Conservation (phyloP, 1,140 invertebrate species). For the Bombyx mori region DNA sequence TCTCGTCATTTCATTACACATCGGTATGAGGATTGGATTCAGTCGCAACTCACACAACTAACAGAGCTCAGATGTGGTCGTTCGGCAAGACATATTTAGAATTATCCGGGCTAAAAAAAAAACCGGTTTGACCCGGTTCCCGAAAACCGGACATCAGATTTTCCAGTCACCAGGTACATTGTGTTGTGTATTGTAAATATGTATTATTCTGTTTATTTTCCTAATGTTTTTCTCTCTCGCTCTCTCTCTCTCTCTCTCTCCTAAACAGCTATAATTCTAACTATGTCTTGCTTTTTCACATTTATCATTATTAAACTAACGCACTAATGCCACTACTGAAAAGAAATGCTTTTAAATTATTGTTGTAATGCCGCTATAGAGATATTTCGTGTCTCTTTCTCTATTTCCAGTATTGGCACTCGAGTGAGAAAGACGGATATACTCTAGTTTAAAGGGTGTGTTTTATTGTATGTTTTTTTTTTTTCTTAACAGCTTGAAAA, state of each 20-base stretch:
- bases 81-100: constrained; percentile 66
- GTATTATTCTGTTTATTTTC: constrained; percentile 16
- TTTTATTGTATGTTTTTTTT: no score
- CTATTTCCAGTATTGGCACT: no score
- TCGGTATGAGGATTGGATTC: constrained; percentile 26
- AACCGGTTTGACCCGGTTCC: constrained; percentile 17
- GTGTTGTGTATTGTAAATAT: constrained; percentile 34
- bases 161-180: constrained; percentile 37
- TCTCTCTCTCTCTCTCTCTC: constrained; percentile 11
- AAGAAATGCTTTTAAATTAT: neutral
- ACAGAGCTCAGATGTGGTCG: constrained; percentile 64
- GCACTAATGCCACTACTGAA: constrained; percentile 11
- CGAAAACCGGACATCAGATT: constrained; percentile 3
- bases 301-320: constrained; percentile 31
- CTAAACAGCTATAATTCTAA: constrained; percentile 32
- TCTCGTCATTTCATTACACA: constrained; percentile 24
- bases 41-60: constrained; percentile 22
- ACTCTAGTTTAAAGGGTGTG: no score
- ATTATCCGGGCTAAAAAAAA: constrained; percentile 18
- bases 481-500: no score
- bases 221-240: constrained; percentile 11
- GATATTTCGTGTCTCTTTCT: no score
- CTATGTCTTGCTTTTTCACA: constrained; percentile 68
- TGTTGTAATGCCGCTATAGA: no score
- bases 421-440: no score